Evolutionary conservation across 2,888 invertebrate species (phyloP).

Genomic region (Papilio elwesi): DNA sequence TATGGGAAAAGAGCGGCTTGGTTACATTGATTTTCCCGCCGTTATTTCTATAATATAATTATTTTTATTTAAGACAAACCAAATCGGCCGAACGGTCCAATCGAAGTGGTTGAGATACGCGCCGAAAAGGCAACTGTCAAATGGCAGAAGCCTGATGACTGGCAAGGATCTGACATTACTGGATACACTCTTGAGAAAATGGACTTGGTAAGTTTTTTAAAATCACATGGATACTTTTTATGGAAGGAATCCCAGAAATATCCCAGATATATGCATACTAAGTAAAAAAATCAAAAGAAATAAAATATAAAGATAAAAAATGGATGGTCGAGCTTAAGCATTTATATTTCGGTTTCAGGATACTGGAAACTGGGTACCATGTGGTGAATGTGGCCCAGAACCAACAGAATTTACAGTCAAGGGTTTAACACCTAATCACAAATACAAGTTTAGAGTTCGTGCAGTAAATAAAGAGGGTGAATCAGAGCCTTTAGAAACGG

Average conservation of each 20-base stretch:
- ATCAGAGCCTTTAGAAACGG: constrained; percentile 96
- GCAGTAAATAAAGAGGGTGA: constrained; percentile 99
- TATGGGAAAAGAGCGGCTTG: constrained; percentile 8
- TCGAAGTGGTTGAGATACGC: constrained; percentile 94
- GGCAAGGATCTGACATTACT: constrained; percentile 94
- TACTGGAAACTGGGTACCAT: constrained; percentile 97
- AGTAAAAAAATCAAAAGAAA: too few relatives aligned
- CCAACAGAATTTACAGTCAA: constrained; percentile 93
- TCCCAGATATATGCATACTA: too few relatives aligned
- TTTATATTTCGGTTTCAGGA: constrained; percentile 75
- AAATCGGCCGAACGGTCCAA: constrained; percentile 91
- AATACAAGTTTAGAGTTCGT: constrained; percentile 98
- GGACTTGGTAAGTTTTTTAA: constrained; percentile 86
- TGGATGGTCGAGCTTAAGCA: not conserved
- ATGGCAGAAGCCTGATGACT: constrained; percentile 95
- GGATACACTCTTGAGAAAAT: constrained; percentile 97
- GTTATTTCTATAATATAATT: constrained; percentile 4
- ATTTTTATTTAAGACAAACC: constrained; percentile 87
- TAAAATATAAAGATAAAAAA: too few relatives aligned
- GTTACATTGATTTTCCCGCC: not conserved
- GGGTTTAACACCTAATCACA: constrained; percentile 96
- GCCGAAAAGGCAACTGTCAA: constrained; percentile 95
- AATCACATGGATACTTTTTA: not conserved
- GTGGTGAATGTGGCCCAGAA: constrained; percentile 94
- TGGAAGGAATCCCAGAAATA: too few relatives aligned